phyloP scores from a whole-genome alignment of 2,797 vertebrate genomes.

The Peromyscus eremicus region DNA sequence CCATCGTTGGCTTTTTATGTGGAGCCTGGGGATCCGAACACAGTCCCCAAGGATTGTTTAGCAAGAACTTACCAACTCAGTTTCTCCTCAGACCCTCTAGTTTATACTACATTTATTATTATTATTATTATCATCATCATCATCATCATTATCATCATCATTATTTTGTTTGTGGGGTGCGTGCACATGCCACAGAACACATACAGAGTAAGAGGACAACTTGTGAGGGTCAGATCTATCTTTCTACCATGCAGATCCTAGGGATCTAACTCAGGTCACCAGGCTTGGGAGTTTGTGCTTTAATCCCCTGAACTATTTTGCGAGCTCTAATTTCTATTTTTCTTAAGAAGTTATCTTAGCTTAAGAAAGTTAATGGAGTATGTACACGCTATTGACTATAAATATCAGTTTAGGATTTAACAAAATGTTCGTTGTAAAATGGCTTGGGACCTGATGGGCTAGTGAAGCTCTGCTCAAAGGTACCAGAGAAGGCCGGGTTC shows the following conservation, averaged over 20 bases:
- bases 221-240: background rate
- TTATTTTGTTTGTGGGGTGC: background rate
- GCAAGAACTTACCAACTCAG: background rate
- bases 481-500: background rate
- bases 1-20: background rate
- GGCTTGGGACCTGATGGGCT: background rate
- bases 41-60: background rate
- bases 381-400: background rate
- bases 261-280: background rate
- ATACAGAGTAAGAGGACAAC: background rate
- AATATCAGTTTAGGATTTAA: slow-evolving; percentile 43
- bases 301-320: background rate
- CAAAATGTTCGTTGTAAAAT: slow-evolving; percentile 46
- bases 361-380: slow-evolving; percentile 11
- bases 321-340: background rate
- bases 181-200: background rate
- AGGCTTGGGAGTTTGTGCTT: background rate
- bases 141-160: too few species aligned
- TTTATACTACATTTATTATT: background rate
- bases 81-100: background rate
- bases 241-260: background rate
- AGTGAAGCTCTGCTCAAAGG: background rate
- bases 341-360: background rate
- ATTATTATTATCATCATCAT: too few species aligned
- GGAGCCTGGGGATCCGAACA: background rate